Conservation (phyloP, 1,140 invertebrate species). For the Drosophila pruinosa region DNA sequence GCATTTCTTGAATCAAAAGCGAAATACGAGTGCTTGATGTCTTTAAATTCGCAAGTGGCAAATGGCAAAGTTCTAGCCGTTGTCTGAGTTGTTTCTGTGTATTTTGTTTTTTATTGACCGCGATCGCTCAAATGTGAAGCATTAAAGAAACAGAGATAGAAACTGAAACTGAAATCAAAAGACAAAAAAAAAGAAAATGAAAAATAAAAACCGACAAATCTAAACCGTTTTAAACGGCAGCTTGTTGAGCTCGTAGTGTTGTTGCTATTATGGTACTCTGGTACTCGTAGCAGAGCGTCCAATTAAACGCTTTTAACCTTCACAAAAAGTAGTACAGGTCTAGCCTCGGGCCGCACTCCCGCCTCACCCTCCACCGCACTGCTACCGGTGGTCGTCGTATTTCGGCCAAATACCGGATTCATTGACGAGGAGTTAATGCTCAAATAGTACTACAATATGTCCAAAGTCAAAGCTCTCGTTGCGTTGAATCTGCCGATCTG, state of each 20-base stretch:
- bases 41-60: background rate
- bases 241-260: background rate
- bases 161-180: slow-evolving; percentile 16
- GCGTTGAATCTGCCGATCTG: slow-evolving; percentile 43
- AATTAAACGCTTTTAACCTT: slow-evolving; percentile 53
- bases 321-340: slow-evolving; percentile 57
- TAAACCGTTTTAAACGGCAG: slow-evolving; percentile 27
- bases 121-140: slow-evolving; percentile 82
- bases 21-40: slow-evolving; percentile 8
- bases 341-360: slow-evolving; percentile 30
- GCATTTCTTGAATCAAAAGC: slow-evolving; percentile 24
- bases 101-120: slow-evolving; percentile 70
- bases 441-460: background rate
- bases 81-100: background rate
- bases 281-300: slow-evolving; percentile 24
- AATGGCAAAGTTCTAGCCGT: background rate
- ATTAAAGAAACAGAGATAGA: slow-evolving; percentile 45
- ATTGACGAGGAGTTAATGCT: slow-evolving; percentile 22
- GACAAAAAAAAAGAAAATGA: background rate
- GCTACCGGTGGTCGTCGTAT: too few species aligned
- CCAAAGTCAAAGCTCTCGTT: slow-evolving; percentile 27
- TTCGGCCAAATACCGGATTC: slow-evolving; percentile 48
- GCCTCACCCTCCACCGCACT: too few species aligned
- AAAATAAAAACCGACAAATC: slow-evolving; percentile 28
- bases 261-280: slow-evolving; percentile 1